Base-by-base conservation (phyloP, 2,113 vertebrate species). In the Nibea albiflora region DNA sequence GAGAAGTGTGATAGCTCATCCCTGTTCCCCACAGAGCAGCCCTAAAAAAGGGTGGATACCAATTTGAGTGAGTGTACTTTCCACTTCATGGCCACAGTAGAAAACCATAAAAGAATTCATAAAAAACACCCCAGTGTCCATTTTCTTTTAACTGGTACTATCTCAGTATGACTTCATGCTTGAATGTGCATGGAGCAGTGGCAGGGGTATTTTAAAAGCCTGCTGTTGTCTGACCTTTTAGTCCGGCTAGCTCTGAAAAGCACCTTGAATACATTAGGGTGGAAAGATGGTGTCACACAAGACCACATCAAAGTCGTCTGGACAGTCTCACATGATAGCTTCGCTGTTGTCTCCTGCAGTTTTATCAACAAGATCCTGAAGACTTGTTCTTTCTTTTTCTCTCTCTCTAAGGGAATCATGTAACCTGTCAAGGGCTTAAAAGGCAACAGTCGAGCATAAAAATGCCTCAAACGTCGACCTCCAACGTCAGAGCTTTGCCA, bases 1-100 rank as follows among this genome's bases (percentile, higher is more conserved):
- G 80, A 91, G 72, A 88, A 71, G 68, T 78, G 80, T 0, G 65
- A 87, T 89, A 88, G 88, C 80, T 87, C 85, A 75, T 89, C 86
- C 61, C 57, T 5, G 64, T 73, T 87, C 71, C 79, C 56, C 69
- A 46, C 70, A 65, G 81, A 87, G 82, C 28, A 78, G 57, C 74
- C 65, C 65, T 26, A 50, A 76, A 73, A 83, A 76, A 79, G 72
- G 68, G 22, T 58, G 67, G 72, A 28, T 47, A 62, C 67, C 31
- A 65, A 42, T 70, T 64, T 81, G 46, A 68, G 71, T 50, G 73
- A 65, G 54, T 52, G 72, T 53, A 46, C 69, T 69, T 79, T 73
- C 69, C 62, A 4, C 49, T 65, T 60, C 57, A 31, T 16, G 39
- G 22, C 47, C 49, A 49, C 57, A 39, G 54, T 5, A 15, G 35